Base-by-base conservation (phyloP, 2,888 invertebrate genomes). In the Ochlodes sylvanus region DNA sequence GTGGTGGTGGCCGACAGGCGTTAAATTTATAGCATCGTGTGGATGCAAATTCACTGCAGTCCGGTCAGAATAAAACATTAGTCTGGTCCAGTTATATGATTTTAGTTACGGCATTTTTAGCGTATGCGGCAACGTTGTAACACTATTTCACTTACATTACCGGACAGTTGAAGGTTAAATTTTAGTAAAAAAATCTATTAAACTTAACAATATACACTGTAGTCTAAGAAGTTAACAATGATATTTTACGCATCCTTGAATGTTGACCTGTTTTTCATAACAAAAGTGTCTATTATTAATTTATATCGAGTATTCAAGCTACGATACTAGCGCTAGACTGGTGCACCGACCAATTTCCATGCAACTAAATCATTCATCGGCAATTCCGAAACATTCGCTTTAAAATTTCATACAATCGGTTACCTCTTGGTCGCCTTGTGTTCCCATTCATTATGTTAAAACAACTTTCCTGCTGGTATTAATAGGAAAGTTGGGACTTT, bases 11-110 rank as follows among this genome's bases (percentile, higher is more conserved):
- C 32, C n/a, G 55, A 55, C 32, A 55, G 9, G n/a, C 32, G 14
- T 14, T n/a, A 32, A 32, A 55, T 55, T 55, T 55, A 55, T 55
- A 55, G 32, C 55, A 55, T 55, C 55, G n/a, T 32, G 34, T 55
- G 55, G 32, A 55, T 55, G 55, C n/a, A 55, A 55, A 34, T 34
- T 55, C 17, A 32, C 27, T 55, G 55, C 55, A 55, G 15, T 32
- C n/a, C 32, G n/a, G 55, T 55, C 32, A 55, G 32, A 55, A 55
- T 55, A 55, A 55, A 55, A 55, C n/a, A 55, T 15, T 34, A 55
- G 32, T 47, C n/a, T 47, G 17, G 44, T 47, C 44, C 44, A 17
- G 44, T 47, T 47, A 17, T 14, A 42, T 47, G 9, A 47, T 15
- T 47, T 17, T 47, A 47, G 9, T 47, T 47, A 15, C 15, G 44